Evolutionary conservation across 2,797 vertebrate genomes (phyloP), one percentile per base, ranked within the genome.

Genomic region (Jordanella pulchra): DNA sequence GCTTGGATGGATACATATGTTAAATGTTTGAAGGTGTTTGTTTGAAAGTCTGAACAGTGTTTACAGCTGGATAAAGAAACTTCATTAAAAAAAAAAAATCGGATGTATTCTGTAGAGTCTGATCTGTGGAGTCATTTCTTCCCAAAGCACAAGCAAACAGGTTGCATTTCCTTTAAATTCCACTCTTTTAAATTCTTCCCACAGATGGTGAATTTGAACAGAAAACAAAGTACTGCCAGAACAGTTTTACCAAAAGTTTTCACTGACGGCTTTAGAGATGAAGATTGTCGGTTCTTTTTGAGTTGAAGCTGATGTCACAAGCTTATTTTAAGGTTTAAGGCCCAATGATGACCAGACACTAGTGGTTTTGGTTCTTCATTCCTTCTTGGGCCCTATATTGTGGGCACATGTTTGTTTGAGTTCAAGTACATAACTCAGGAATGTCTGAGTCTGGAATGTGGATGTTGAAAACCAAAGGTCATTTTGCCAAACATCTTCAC

Each of bases 401-500:
- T 66, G 53, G 25, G 39, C 25, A 77, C 69, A 58, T 53, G 60
- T 86, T 81, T 86, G 69, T 79, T 58, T 80, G 76, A 58, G 66
- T 71, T 76, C 39, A 64, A 55, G 67, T 76, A 69, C 72, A 48
- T 87, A 84, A 86, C 51, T 73, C 56, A 42, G 58, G 72, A 23
- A 77, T 15, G 65, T 72, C 42, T 75, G 13, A 44, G 27, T 70
- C 65, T 82, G 86, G 83, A 89, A 90, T 89, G 84, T 87, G 82
- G 61, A 76, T 39, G 75, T 88, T 87, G 67, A 86, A 86, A 82
- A 83, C 51, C 77, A 72, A 44, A 78, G 80, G 82, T 88, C 68
- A 79, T 69, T 76, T 74, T 87, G 73, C 72, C 84, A 87, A 85
- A 88, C 85, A 78, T 83, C 69, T 76, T 75, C 71, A 81, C 80